phyloP scores from a whole-genome alignment of 2,797 vertebrate genomes.

The Catharus ustulatus region DNA sequence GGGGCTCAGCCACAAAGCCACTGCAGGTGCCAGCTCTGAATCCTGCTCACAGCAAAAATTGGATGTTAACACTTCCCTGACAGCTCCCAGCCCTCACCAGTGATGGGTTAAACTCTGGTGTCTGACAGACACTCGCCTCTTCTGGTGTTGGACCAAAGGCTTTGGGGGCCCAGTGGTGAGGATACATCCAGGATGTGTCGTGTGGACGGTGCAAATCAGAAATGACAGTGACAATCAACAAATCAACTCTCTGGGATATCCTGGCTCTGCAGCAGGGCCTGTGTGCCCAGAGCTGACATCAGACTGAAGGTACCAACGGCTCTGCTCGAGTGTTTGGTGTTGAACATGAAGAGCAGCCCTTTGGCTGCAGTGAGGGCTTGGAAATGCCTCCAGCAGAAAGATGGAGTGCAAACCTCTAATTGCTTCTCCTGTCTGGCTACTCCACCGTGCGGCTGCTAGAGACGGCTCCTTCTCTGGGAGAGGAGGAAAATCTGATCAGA shows the following conservation, averaged over 20 bases:
- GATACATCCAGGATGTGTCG: rapidly evolving
- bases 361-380: background rate
- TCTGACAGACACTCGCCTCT: rapidly evolving
- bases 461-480: background rate
- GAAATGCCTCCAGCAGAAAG: background rate
- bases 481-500: background rate
- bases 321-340: background rate
- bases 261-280: background rate
- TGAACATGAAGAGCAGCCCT: background rate
- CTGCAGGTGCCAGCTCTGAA: background rate
- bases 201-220: background rate
- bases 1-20: background rate
- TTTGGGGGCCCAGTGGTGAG: background rate
- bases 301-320: background rate
- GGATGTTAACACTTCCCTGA: rapidly evolving
- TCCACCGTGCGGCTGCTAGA: background rate
- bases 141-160: background rate
- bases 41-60: background rate
- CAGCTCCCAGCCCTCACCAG: background rate
- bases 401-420: background rate
- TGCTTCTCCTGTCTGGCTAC: background rate
- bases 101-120: background rate
- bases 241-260: background rate
- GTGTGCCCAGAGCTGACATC: background rate
- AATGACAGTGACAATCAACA: background rate